Evolutionary conservation across 2,797 vertebrate genomes (phyloP).

Genomic region (Rhinichthys osculus): DNA sequence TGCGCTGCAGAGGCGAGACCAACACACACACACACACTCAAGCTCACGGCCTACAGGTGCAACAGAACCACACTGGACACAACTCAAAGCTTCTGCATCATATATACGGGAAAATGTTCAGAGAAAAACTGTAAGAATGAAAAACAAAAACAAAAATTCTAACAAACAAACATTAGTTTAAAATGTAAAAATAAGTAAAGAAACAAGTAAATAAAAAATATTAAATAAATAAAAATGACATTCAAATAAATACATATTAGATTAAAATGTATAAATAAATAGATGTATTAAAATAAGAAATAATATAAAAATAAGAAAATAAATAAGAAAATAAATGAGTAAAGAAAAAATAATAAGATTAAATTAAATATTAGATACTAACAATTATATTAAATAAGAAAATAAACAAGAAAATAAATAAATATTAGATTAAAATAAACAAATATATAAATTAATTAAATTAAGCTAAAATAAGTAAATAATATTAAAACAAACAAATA

Average conservation of each 20-base stretch:
- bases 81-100: not conserved
- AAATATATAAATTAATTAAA: too few relatives aligned
- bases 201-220: not conserved
- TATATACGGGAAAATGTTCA: not conserved
- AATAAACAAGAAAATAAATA: too few relatives aligned
- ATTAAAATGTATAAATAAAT: not conserved
- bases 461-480: not conserved
- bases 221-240: not conserved
- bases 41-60: too few relatives aligned
- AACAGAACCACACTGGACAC: not conserved
- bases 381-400: too few relatives aligned
- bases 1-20: slow-evolving; percentile 75
- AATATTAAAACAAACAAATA: too few relatives aligned
- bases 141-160: not conserved
- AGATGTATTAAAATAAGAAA: not conserved
- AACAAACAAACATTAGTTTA: not conserved
- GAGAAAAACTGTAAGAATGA: not conserved
- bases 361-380: not conserved
- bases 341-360: not conserved
- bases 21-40: too few relatives aligned
- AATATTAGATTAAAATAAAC: too few relatives aligned
- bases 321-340: not conserved
- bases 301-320: not conserved
- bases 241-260: not conserved
- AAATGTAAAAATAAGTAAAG: not conserved